Evolutionary conservation across 1,140 invertebrate genomes (phyloP), one percentile per base, ranked within the genome.

Genomic region (Drosophila kanapiae): DNA sequence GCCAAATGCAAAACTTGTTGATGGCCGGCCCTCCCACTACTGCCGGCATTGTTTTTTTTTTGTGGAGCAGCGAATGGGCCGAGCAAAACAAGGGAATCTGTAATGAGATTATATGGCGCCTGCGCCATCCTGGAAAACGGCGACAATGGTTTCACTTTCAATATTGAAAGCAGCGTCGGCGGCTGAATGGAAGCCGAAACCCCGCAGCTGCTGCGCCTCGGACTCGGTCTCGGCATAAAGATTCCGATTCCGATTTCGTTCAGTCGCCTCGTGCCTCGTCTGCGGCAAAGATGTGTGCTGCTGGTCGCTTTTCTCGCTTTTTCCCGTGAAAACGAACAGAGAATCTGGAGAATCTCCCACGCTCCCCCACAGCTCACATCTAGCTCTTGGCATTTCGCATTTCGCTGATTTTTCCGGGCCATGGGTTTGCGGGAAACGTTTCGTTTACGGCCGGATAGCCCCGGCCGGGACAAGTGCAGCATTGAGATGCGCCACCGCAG

Each of bases 341-440:
- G 4, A 51, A 33, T 37, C 45, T 53, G 58, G 40, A 70, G 40
- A 77, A 40, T 13, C 54, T 58, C 53, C 35, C 42, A 61, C 63
- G 42, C 18, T 27, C 14, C 23, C 27, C 47, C 35, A 38, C 40
- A 18, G 48, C 23, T 6, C 33, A 8, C 33, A 14, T 54, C 33
- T 54, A 37, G 33, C 35, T 11, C 33, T 54, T 53, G 29, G 29
- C 35, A 6, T 16, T 70, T 42, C 38, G 35, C 23, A 18, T 37
- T 57, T 16, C 10, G 49, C 10, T 37, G 33, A 29, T 48, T 53
- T 27, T 9, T n/a, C 18, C 37, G 9, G 40, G 18, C 9, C 37
- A 92, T 92, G 91, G 91, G 91, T 35, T 53, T 92, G 33, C 60
- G 75, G n/a, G 79, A 91, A 7, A 79, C 79, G 8, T 65, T 92